phyloP scores from a whole-genome alignment of 2,113 vertebrate genomes.

The Channa argus region DNA sequence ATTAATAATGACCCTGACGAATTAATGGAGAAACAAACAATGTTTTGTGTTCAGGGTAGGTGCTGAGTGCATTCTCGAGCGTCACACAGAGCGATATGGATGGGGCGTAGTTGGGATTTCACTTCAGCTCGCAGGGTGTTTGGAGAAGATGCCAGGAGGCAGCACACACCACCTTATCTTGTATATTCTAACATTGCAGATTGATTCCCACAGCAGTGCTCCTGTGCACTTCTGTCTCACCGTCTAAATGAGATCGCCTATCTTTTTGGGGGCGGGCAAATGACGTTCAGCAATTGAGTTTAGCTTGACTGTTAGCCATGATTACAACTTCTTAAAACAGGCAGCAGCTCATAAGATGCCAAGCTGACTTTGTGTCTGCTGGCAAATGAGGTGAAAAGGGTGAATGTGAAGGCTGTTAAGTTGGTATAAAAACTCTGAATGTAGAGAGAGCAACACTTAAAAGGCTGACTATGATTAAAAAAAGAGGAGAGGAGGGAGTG shows the following conservation, averaged over 20 bases:
- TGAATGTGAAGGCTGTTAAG: constrained; percentile 44
- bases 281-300: constrained; percentile 41
- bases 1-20: no score
- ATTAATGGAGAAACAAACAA: constrained; percentile 5
- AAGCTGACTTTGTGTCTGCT: constrained; percentile 52
- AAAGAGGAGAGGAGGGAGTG: constrained; percentile 33
- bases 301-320: constrained; percentile 37
- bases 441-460: constrained; percentile 44
- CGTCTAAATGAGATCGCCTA: constrained; percentile 43
- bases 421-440: constrained; percentile 33
- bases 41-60: constrained; percentile 43
- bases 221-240: constrained; percentile 35
- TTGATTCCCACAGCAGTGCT: constrained; percentile 62
- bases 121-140: constrained; percentile 60
- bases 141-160: constrained; percentile 48
- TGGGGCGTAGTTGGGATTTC: constrained; percentile 52
- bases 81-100: constrained; percentile 58
- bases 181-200: constrained; percentile 46
- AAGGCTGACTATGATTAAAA: constrained; percentile 60
- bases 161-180: constrained; percentile 46
- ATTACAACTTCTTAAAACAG: constrained; percentile 60
- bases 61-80: constrained; percentile 43
- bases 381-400: constrained; percentile 59
- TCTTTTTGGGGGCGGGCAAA: constrained; percentile 24
- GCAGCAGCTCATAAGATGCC: constrained; percentile 47